phyloP scores from a whole-genome alignment of 2,888 invertebrate species.

The Nasonia oneida region DNA sequence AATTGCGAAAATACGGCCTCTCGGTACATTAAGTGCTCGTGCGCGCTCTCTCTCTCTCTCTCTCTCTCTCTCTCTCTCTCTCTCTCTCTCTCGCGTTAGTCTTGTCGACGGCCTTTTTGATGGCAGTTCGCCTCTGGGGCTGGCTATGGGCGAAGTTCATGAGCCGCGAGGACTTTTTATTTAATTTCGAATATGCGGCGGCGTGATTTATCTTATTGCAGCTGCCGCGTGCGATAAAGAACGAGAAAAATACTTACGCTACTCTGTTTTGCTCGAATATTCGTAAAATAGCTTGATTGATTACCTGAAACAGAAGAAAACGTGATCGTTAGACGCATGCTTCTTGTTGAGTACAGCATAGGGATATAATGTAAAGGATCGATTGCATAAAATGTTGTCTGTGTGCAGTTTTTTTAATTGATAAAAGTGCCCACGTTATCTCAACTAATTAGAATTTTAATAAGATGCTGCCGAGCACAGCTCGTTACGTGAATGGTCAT shows the following conservation, averaged over 20 bases:
- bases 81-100: no score
- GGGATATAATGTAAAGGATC: background rate
- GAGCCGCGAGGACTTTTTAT: background rate
- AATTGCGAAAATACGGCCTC: constrained; percentile 72
- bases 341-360: background rate
- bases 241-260: background rate
- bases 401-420: background rate
- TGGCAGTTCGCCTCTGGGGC: no score
- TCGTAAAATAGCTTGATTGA: background rate
- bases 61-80: no score
- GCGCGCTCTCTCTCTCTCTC: background rate
- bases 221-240: background rate
- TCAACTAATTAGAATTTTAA: constrained; percentile 6
- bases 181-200: background rate
- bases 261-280: background rate
- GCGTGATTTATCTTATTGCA: background rate
- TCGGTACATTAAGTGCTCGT: constrained; percentile 70
- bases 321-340: background rate
- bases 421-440: background rate
- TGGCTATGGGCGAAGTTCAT: background rate
- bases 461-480: constrained; percentile 8
- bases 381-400: background rate
- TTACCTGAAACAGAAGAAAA: background rate
- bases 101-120: no score
- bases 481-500: constrained; percentile 31